These are phyloP conservation scores for Drosophila parabipectinata DNA, from an alignment of 1,140 invertebrate genomes.

Conservation along the genomic window DNA sequence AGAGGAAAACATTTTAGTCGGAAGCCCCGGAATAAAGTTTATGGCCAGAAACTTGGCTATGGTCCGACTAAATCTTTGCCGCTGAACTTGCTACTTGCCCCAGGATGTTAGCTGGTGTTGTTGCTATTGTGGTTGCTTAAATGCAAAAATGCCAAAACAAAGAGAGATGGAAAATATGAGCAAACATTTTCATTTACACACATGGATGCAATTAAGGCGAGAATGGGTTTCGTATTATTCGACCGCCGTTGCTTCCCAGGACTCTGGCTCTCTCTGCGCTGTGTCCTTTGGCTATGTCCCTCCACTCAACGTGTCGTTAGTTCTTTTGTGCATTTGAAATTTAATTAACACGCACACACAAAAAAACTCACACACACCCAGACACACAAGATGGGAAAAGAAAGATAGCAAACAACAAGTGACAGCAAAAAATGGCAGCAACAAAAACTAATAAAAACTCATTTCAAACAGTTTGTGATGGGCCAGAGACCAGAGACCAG, in stretches of 20 bases:
- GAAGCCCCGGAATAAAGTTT: constrained; percentile 53
- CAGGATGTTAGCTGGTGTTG: not conserved
- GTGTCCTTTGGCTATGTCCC: not conserved
- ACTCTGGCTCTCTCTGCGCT: not conserved
- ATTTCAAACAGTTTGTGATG: constrained; percentile 77
- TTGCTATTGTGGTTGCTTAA: constrained; percentile 36
- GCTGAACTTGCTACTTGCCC: constrained; percentile 31
- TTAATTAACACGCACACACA: constrained; percentile 73
- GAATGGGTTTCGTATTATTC: constrained; percentile 56
- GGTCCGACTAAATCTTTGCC: constrained; percentile 59
- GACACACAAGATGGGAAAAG: constrained; percentile 1
- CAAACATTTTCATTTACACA: constrained; percentile 76
- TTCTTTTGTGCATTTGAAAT: constrained; percentile 80
- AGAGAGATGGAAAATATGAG: constrained; percentile 29
- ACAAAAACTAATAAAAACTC: constrained; percentile 76
- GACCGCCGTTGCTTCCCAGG: constrained; percentile 8
- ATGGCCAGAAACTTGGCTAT: constrained; percentile 61
- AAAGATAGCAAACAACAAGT: constrained; percentile 53
- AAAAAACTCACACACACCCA: constrained; percentile 8
- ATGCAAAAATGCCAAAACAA: constrained; percentile 50
- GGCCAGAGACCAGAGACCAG: constrained; percentile 26
- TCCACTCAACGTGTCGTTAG: constrained; percentile 55
- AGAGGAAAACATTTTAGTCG: constrained; percentile 48
- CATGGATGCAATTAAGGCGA: constrained; percentile 76
- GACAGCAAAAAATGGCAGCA: constrained; percentile 55